Evolutionary conservation across 2,888 invertebrate genomes (phyloP).

Genomic region (Pseudococcus jackbeardsleyi): DNA sequence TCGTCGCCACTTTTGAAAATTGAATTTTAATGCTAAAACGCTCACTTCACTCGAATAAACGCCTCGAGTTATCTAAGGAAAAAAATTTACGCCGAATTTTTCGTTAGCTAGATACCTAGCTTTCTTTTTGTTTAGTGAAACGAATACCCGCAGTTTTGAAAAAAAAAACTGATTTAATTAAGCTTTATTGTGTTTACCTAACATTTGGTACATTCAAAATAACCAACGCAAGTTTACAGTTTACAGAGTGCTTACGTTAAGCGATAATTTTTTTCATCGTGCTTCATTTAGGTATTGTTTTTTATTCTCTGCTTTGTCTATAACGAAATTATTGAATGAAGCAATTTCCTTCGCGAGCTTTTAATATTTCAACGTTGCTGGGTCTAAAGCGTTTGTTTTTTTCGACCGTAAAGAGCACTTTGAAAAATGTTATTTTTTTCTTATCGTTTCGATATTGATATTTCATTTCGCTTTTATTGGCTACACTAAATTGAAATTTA

Average conservation of each 20-base stretch:
- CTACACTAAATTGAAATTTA: neutral
- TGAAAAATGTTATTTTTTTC: conserved; percentile 16
- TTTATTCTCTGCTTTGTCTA: neutral
- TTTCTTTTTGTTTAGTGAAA: neutral
- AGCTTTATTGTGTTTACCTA: neutral
- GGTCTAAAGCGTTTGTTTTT: neutral
- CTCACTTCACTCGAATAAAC: neutral
- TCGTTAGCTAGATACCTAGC: neutral
- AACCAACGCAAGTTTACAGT: neutral
- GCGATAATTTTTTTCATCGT: conserved; percentile 20
- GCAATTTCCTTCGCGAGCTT: conserved; percentile 23
- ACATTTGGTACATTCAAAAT: conserved; percentile 13
- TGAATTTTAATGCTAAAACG: neutral
- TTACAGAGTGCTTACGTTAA: neutral
- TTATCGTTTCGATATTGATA: conserved; percentile 20
- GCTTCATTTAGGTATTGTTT: neutral
- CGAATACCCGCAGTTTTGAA: neutral
- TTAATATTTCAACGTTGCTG: neutral
- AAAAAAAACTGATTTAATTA: conserved; percentile 29
- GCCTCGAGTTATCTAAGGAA: neutral
- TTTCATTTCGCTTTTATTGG: conserved; percentile 15
- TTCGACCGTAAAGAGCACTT: neutral
- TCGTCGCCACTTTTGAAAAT: neutral
- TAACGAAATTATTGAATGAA: conserved; percentile 9
- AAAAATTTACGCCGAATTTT: neutral